phyloP scores from a whole-genome alignment of 2,113 vertebrate genomes.

The Nothobranchius furzeri region DNA sequence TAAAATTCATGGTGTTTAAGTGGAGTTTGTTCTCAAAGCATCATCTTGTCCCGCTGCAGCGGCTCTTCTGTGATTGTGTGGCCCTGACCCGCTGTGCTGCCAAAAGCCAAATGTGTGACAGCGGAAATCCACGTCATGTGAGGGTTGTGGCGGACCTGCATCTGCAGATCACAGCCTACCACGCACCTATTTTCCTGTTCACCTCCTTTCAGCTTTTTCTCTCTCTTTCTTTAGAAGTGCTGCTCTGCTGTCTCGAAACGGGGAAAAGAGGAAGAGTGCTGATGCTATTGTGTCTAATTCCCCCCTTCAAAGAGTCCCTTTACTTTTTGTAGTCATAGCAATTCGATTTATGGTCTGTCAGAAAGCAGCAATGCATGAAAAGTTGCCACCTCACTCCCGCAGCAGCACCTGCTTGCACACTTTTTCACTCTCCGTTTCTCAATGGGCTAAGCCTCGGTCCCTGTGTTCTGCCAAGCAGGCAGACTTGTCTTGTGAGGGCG shows the following conservation, averaged over 20 bases:
- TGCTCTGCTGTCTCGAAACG: conserved; percentile 20
- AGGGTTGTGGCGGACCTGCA: conserved; percentile 72
- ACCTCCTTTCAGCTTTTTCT: conserved; percentile 27
- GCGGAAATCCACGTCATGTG: conserved; percentile 84
- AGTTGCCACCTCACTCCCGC: conserved; percentile 39
- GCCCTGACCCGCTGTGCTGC: conserved; percentile 35
- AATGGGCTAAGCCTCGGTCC: conserved; percentile 48
- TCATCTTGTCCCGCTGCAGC: conserved; percentile 50
- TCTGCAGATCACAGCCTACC: conserved; percentile 52
- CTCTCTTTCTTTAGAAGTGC: conserved; percentile 46
- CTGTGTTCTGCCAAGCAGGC: conserved; percentile 56
- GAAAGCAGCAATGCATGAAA: conserved; percentile 64
- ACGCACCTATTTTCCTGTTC: conserved; percentile 45
- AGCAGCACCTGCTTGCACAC: conserved; percentile 58
- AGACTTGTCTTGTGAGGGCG: conserved; percentile 55
- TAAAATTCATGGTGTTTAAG: conserved; percentile 79
- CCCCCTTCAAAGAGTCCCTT: conserved; percentile 46
- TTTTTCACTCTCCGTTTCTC: conserved; percentile 53
- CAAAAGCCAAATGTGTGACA: conserved; percentile 59
- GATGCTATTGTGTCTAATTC: conserved; percentile 15
- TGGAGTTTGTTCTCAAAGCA: conserved; percentile 48
- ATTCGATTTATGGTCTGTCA: conserved; percentile 66
- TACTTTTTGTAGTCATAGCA: conserved; percentile 49
- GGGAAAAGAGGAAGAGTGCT: conserved; percentile 13
- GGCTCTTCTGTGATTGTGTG: conserved; percentile 56